Conservation (phyloP, 1,140 invertebrate species). For the Macrobrachium nipponense region DNA sequence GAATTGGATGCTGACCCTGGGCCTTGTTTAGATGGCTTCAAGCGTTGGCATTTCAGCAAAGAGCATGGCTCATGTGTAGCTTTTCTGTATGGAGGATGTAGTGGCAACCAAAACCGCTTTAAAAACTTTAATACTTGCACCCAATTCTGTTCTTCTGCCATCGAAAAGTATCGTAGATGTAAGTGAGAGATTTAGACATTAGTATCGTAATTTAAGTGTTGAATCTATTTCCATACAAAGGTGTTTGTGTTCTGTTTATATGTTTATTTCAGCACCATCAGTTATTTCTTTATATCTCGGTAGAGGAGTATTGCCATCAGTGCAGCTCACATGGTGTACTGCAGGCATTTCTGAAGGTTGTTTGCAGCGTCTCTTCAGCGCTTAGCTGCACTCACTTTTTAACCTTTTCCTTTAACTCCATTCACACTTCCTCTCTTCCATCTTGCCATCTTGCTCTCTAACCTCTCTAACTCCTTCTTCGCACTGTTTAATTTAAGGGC, state of each 20-base stretch:
- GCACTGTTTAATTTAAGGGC: too few relatives aligned
- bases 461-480: neutral
- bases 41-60: conserved; percentile 55
- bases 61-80: conserved; percentile 63
- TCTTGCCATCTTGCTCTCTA: neutral
- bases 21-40: conserved; percentile 43
- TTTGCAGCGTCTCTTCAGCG: too few relatives aligned
- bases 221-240: too few relatives aligned
- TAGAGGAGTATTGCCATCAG: too few relatives aligned
- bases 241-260: too few relatives aligned
- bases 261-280: too few relatives aligned
- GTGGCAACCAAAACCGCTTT: conserved; percentile 88
- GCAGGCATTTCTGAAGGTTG: too few relatives aligned
- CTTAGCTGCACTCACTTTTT: neutral
- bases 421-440: neutral
- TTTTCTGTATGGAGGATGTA: conserved; percentile 87
- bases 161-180: conserved; percentile 41
- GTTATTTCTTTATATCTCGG: too few relatives aligned
- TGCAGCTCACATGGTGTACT: too few relatives aligned
- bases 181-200: neutral
- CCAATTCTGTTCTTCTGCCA: conserved; percentile 44
- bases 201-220: too few relatives aligned
- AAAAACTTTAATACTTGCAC: conserved; percentile 49
- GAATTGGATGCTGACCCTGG: conserved; percentile 38
- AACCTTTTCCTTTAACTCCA: neutral